Evolutionary conservation across 64 coral and sea anemone species (phyloP).

Genomic region (Stichodactyla mertensii): DNA sequence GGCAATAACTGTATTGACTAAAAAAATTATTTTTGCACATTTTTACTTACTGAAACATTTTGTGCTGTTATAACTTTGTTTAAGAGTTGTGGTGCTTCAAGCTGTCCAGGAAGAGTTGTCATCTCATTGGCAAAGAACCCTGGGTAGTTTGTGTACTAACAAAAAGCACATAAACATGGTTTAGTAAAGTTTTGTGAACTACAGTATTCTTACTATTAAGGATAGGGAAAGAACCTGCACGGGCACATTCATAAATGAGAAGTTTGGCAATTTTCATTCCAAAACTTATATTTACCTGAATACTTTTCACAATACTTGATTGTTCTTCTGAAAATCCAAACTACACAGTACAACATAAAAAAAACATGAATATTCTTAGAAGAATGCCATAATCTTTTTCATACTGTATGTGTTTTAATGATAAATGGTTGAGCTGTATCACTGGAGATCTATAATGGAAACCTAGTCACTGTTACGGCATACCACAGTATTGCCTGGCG

Average conservation of each 20-base stretch:
- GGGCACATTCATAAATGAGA: too few species aligned
- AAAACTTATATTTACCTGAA: slow-evolving; percentile 51
- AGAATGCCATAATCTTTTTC: not conserved
- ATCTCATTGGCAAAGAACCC: slow-evolving; percentile 93
- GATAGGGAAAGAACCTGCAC: not conserved
- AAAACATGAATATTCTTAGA: not conserved
- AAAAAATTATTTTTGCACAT: too few species aligned
- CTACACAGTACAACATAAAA: not conserved
- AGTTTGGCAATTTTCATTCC: too few species aligned
- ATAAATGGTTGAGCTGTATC: too few species aligned
- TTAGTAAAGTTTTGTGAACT: too few species aligned
- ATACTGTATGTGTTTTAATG: too few species aligned
- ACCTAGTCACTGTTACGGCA: too few species aligned
- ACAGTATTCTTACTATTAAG: too few species aligned
- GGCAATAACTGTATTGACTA: too few species aligned
- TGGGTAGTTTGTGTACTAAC: slow-evolving; percentile 77
- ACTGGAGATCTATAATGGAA: too few species aligned
- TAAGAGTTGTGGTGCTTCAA: slow-evolving; percentile 84
- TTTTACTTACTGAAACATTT: slow-evolving; percentile 61
- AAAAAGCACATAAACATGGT: not conserved
- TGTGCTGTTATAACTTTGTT: slow-evolving; percentile 93
- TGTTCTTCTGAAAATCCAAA: slow-evolving; percentile 70
- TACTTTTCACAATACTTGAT: slow-evolving; percentile 66
- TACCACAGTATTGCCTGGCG: too few species aligned
- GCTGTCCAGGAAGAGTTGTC: slow-evolving; percentile 83